Base-by-base conservation (phyloP, 2,888 invertebrate species). In the Pachymerium ferrugineum region DNA sequence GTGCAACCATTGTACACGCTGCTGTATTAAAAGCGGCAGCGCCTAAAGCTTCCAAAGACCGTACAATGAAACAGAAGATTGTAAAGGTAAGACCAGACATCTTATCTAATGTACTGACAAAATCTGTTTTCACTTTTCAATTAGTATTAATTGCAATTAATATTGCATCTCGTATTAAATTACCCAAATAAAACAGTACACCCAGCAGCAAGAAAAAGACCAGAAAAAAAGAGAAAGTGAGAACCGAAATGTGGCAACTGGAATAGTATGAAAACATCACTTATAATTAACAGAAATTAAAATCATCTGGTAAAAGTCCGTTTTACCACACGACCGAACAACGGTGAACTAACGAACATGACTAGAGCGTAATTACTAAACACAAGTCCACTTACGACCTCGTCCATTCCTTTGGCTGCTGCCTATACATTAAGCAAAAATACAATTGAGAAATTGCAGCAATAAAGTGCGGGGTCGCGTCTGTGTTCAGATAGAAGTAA, bases 11-110 rank as follows among this genome's bases (percentile, higher is more conserved):
- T 62, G 91, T 90, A 79, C 90, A 91, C 80, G 90, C 89, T 14
- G 91, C 89, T 0, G 91, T 92, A 8, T 90, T 88, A 81, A 89
- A 90, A 0, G 90, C 90, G 78, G 91, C 89, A 3, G 90, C 89
- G 0, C 91, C 92, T 0, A 91, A 81, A 0, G 91, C 92, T 82
- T 91, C 91, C 76, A 90, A 83, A 3, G 89, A 88, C 74, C 91
- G 85, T 42, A 91, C 88, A 74, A 89, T 77, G 81, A 92, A 89
- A 80, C 91, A 91, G 68, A 89, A 86, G 0, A 84, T 81, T 12
- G 89, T 88, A 81, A 91, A 92, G 4, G 85, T 84, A 62, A 87
- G 85, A 77, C 88, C 86, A 42, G 88, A 84, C 74, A 90, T 86
- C 78, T 87, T 83, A 72, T 88, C 89, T 78, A 91, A 81, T 35